Conservation (phyloP, 2,888 invertebrate species). For the Nycteola revayana region DNA sequence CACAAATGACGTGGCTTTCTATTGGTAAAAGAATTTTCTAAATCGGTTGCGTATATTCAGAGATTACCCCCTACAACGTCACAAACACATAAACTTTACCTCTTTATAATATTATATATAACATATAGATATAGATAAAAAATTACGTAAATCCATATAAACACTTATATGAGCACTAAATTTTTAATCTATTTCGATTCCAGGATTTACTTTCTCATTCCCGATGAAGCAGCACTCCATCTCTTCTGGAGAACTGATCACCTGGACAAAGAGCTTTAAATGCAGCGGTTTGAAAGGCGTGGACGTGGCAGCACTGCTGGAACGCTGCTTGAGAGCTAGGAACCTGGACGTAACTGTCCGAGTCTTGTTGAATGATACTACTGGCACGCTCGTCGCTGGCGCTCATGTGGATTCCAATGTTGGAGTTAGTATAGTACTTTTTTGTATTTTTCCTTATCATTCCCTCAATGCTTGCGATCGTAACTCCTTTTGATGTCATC, state of each 20-base stretch:
- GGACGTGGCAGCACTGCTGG: slow-evolving; percentile 87
- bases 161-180: background rate
- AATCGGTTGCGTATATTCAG: too few species aligned
- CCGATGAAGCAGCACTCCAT: slow-evolving; percentile 89
- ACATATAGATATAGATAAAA: too few species aligned
- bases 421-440: slow-evolving; percentile 66
- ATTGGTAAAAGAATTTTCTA: too few species aligned
- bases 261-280: slow-evolving; percentile 93
- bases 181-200: background rate
- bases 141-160: too few species aligned
- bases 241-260: slow-evolving; percentile 86
- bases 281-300: slow-evolving; percentile 85
- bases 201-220: slow-evolving; percentile 93
- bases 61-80: too few species aligned
- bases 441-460: too few species aligned
- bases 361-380: slow-evolving; percentile 90
- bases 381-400: slow-evolving; percentile 87
- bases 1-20: too few species aligned
- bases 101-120: too few species aligned
- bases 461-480: too few species aligned
- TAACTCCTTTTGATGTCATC: too few species aligned
- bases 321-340: slow-evolving; percentile 82
- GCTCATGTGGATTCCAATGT: slow-evolving; percentile 84
- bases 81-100: too few species aligned
- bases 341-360: slow-evolving; percentile 84